Base-by-base conservation (phyloP, 2,797 vertebrate species). In the Glossophaga mutica region DNA sequence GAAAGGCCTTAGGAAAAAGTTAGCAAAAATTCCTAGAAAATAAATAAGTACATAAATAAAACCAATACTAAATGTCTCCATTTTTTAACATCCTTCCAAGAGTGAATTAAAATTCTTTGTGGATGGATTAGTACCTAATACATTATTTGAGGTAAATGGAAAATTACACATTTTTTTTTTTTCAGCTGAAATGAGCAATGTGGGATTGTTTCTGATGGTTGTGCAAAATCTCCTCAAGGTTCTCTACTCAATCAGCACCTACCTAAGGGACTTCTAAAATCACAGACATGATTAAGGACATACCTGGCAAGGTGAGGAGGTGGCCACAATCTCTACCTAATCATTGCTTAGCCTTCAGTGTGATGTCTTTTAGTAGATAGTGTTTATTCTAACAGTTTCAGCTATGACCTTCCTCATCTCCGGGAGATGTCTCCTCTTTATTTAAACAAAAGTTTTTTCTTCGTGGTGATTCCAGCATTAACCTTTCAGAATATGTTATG, bases 101-200 rank as follows among this genome's bases (percentile, higher is more conserved):
- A 68, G 9, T 42, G 52, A 97, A 94, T 97, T 97, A 94, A 93
- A 97, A 32, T 98, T 96, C 96, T 95, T 90, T 52, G 67, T 86
- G 83, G 96, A 67, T 50, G 92, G 84, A 96, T 89, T 92, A 57
- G 90, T 93, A 88, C 87, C 76, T 97, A 92, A 94, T 81, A 93
- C 52, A 44, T 57, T 68, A 78, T 94, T 97, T 91, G 90, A 90
- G 74, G 87, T 83, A 97, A 98, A 96, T 90, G 97, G 97, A 97
- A 98, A 98, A 97, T 90, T 95, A 90, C 74, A 91, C 87, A 57
- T 76, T 93, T 98, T 98, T 39, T 98, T 39, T 39, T 39, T 52
- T 97, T 96, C 77, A 65, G 91, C 96, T 50, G 78, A 90, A 87
- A 83, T 9, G 76, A 90, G 76, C 46, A 22, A 55, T 9, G n/a